phyloP scores from a whole-genome alignment of 2,888 invertebrate genomes.

The Stomorhina lunata region DNA sequence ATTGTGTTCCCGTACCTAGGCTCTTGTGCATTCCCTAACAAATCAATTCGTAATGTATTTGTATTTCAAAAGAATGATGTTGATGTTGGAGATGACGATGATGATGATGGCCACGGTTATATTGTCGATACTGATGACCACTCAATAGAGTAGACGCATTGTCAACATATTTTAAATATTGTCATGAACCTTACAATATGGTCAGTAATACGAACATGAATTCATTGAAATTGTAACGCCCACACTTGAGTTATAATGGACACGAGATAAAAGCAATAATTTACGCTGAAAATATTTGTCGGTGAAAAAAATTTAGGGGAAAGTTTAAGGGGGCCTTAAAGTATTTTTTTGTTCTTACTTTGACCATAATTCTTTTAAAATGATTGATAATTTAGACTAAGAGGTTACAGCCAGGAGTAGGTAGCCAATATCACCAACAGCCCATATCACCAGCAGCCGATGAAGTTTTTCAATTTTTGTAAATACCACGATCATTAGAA shows the following conservation, averaged over 20 bases:
- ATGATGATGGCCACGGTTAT: neutral
- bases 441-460: too few species aligned
- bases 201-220: conserved; percentile 1
- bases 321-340: neutral
- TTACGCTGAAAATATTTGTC: neutral
- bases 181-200: conserved; percentile 20
- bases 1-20: too few species aligned
- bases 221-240: neutral
- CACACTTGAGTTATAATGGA: neutral
- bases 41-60: conserved; percentile 24
- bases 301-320: neutral
- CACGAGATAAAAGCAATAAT: conserved; percentile 43
- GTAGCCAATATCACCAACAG: too few species aligned
- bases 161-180: conserved; percentile 51
- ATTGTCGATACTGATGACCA: conserved; percentile 29
- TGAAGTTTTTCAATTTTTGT: too few species aligned
- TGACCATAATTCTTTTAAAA: too few species aligned
- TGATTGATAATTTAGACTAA: too few species aligned
- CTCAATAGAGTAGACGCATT: conserved; percentile 38
- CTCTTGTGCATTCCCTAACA: neutral
- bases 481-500: too few species aligned
- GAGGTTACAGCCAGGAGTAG: too few species aligned
- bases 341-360: neutral
- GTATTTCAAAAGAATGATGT: conserved; percentile 28
- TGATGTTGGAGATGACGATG: neutral